Conservation (phyloP, 2,888 invertebrate species). For the Pogonocherus hispidulus region DNA sequence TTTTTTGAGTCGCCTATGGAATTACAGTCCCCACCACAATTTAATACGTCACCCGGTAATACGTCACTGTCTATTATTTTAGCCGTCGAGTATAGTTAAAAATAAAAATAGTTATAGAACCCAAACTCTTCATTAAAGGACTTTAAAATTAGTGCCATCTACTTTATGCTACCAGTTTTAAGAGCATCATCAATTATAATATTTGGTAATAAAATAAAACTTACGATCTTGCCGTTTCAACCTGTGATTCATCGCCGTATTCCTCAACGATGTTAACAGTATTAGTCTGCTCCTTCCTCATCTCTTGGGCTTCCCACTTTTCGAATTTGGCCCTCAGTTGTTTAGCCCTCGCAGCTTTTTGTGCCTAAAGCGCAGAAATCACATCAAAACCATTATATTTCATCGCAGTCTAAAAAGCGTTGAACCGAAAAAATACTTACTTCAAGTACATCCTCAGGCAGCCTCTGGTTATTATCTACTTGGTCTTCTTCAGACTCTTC, state of each 20-base stretch:
- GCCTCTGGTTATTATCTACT: slow-evolving; percentile 64
- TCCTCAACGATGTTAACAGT: slow-evolving; percentile 63
- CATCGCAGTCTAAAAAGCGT: too few relatives aligned
- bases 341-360: slow-evolving; percentile 85
- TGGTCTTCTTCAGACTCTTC: slow-evolving; percentile 67
- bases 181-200: too few relatives aligned
- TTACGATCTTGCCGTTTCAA: slow-evolving; percentile 88
- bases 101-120: too few relatives aligned
- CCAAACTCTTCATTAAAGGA: too few relatives aligned
- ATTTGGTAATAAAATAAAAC: slow-evolving; percentile 43
- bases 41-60: too few relatives aligned
- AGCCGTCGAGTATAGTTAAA: too few relatives aligned
- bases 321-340: slow-evolving; percentile 90
- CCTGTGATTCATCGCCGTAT: slow-evolving; percentile 77
- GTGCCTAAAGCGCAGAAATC: slow-evolving; percentile 70
- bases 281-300: slow-evolving; percentile 70
- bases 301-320: slow-evolving; percentile 83
- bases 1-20: too few relatives aligned
- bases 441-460: slow-evolving; percentile 63
- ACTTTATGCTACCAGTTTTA: too few relatives aligned
- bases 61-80: too few relatives aligned
- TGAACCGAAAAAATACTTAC: slow-evolving; percentile 46
- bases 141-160: too few relatives aligned
- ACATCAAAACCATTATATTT: background rate
- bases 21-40: too few relatives aligned